Percentiles rank a stretch among this genome's conserved stretches.
These are phyloP conservation scores for Mechanitis mazaeus DNA, from an alignment of 2,888 invertebrate genomes.

Conservation along the genomic window DNA sequence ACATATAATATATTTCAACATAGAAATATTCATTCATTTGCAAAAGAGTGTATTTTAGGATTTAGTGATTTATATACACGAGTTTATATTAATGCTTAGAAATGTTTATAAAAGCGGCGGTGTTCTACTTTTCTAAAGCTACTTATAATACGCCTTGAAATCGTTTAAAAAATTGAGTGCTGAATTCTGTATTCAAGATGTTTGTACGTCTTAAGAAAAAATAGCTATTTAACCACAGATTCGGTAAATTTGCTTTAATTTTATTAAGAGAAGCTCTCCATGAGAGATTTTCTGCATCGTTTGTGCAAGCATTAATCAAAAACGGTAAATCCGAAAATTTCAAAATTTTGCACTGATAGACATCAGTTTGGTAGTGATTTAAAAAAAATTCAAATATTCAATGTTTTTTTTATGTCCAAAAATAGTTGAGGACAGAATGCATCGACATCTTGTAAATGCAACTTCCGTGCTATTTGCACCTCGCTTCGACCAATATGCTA, in stretches of 20 bases:
- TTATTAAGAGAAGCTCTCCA: constrained; percentile 19
- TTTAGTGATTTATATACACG: constrained; percentile 45
- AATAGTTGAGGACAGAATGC: too few relatives aligned
- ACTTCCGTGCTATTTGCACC: too few relatives aligned
- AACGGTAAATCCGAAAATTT: too few relatives aligned
- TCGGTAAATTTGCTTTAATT: constrained; percentile 40
- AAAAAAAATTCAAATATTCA: too few relatives aligned
- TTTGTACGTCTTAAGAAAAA: constrained; percentile 52
- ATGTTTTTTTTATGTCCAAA: too few relatives aligned
- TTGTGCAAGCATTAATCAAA: too few relatives aligned
- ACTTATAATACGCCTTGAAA: constrained; percentile 41
- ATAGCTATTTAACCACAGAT: constrained; percentile 19
- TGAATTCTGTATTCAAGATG: constrained; percentile 54
- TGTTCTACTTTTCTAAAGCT: constrained; percentile 61
- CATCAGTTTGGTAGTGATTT: too few relatives aligned
- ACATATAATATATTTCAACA: constrained; percentile 27
- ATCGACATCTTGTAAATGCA: too few relatives aligned
- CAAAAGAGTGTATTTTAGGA: constrained; percentile 24
- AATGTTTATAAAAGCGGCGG: constrained; percentile 52
- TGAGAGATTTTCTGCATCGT: too few relatives aligned
- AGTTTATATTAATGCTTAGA: constrained; percentile 42
- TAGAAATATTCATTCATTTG: constrained; percentile 29
- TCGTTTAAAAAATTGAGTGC: constrained; percentile 60
- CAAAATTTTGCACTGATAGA: too few relatives aligned
- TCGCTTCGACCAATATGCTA: too few relatives aligned